These are phyloP conservation scores for Lottia scabra DNA, from an alignment of 2,888 invertebrate genomes.

Conservation along the genomic window DNA sequence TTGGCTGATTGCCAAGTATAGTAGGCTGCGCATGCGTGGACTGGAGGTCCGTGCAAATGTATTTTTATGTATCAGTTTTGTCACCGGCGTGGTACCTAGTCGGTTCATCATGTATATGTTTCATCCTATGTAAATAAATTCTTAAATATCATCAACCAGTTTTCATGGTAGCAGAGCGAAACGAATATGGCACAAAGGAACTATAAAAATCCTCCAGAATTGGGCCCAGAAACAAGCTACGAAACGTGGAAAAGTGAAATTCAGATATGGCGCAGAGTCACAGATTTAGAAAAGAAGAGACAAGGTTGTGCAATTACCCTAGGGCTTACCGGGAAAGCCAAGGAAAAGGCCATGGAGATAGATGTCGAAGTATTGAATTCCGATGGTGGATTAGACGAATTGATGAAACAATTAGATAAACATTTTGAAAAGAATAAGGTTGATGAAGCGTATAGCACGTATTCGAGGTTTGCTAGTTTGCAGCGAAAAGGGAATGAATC, in stretches of 20 bases:
- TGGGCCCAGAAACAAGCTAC: background rate
- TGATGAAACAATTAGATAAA: background rate
- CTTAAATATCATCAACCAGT: too few relatives aligned
- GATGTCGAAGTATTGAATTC: background rate
- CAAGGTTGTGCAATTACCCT: conserved; percentile 2
- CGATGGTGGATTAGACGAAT: background rate
- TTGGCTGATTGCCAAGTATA: background rate
- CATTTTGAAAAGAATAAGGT: background rate
- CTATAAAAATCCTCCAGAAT: background rate
- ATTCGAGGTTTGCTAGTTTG: background rate
- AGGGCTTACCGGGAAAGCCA: background rate
- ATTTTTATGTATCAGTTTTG: too few relatives aligned
- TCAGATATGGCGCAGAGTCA: background rate
- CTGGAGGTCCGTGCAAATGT: background rate
- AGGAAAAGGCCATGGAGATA: conserved; percentile 2
- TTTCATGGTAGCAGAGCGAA: too few relatives aligned
- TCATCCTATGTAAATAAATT: too few relatives aligned
- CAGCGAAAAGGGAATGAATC: background rate
- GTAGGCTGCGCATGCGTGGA: background rate
- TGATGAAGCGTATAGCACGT: background rate
- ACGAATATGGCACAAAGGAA: too few relatives aligned
- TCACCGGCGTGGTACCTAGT: too few relatives aligned
- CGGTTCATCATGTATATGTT: too few relatives aligned
- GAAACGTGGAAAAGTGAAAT: background rate
- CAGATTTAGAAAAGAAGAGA: conserved; percentile 4